Conservation (phyloP, 2,888 invertebrate species). For the Troides helena region DNA sequence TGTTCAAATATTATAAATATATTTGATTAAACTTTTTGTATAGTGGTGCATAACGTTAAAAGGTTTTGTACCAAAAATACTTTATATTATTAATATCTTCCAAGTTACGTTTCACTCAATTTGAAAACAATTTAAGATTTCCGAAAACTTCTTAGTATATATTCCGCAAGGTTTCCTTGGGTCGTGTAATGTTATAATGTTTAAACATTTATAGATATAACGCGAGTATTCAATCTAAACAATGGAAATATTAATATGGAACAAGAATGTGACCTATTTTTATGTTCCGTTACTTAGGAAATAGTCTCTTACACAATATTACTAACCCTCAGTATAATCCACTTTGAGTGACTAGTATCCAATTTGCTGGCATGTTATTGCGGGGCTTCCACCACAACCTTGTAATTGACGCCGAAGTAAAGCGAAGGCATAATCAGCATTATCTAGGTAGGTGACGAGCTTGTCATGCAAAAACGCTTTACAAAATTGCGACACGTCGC, state of each 20-base stretch:
- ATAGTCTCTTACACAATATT: constrained; percentile 16
- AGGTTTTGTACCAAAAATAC: too few relatives aligned
- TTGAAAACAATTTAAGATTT: too few relatives aligned
- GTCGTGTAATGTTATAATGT: constrained; percentile 44
- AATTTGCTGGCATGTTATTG: constrained; percentile 65
- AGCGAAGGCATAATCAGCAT: constrained; percentile 62
- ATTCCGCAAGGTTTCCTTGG: constrained; percentile 54
- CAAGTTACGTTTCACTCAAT: too few relatives aligned
- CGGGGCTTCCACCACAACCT: constrained; percentile 71
- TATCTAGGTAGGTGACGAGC: constrained; percentile 49
- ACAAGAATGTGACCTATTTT: constrained; percentile 20
- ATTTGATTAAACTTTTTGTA: too few relatives aligned
- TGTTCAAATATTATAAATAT: too few relatives aligned
- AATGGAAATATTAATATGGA: neutral
- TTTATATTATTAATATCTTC: too few relatives aligned
- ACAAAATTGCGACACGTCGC: constrained; percentile 50
- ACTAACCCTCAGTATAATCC: constrained; percentile 69
- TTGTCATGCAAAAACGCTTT: constrained; percentile 53
- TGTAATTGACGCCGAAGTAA: constrained; percentile 72
- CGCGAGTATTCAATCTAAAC: neutral
- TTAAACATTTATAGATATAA: constrained; percentile 9
- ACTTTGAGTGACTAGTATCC: constrained; percentile 68
- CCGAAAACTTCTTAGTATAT: constrained; percentile 51
- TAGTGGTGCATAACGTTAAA: too few relatives aligned
- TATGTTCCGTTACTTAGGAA: constrained; percentile 19